Evolutionary conservation across 2,888 invertebrate genomes (phyloP), one percentile per base, ranked within the genome.

Genomic region (Drosophila anomalata): DNA sequence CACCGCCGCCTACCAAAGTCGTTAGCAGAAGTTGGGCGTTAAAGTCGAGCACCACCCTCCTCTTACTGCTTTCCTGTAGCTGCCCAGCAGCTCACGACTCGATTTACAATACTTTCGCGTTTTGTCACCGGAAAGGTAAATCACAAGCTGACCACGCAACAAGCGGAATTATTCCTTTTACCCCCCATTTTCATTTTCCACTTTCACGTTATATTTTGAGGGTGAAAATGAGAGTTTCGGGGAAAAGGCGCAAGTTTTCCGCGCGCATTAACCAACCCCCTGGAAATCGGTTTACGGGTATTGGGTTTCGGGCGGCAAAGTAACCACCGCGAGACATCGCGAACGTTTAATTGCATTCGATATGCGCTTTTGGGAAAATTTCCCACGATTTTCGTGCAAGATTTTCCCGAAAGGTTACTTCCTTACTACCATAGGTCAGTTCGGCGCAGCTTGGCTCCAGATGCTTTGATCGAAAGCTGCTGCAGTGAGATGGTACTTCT

Each of bases 91-190:
- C n/a, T 44, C 48, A 46, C 62, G 48, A 31, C 61, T 75, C 75
- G 62, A 74, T 65, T 76, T 84, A 75, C 86, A 82, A 70, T 73
- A 78, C 73, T 87, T 84, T 83, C 83, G 83, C 73, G 66, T 74
- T 79, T 72, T 87, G 88, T 87, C 88, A 85, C 83, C 82, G 88
- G 83, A 83, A 83, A 87, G 88, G 88, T 83, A 83, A 83, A 85
- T 87, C 83, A 87, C 88, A 57, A 85, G 73, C 69, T 78, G 85
- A 81, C 82, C 82, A 82, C 73, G 82, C 87, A 83, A 87, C 87
- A 81, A 83, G 85, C 80, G 59, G 79, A 76, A 78, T 78, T 78
- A 78, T 77, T 68, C 11, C 51, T 67, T 68, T 61, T 57, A 20
- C 52, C 53, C 36, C 36, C 36, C 6, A n/a, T 29, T 29, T 29